Evolutionary conservation across 2,113 vertebrate genomes (phyloP).

Genomic region (Erythrocercus mccallii): DNA sequence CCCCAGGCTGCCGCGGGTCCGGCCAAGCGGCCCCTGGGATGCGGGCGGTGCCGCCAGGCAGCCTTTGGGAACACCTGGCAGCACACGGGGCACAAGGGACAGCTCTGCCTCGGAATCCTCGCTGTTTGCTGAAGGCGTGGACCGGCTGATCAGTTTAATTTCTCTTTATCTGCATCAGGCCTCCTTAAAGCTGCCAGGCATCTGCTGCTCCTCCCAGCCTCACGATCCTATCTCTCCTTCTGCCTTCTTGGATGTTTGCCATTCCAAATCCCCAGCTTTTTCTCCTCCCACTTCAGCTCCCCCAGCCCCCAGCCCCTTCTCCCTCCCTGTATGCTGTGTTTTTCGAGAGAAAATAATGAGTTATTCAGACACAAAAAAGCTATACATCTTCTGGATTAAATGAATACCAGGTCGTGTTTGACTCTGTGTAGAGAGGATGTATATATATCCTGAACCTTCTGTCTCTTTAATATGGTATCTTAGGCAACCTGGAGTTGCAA

Average conservation of each 20-base stretch:
- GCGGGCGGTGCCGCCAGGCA: no score
- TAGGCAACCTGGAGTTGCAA: slow-evolving; percentile 12
- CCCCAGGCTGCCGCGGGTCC: neutral
- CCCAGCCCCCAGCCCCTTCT: neutral
- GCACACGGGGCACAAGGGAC: fast-evolving
- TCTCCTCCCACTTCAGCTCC: neutral
- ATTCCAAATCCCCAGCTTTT: neutral
- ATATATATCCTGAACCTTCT: neutral
- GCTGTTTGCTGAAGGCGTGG: neutral
- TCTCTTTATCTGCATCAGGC: neutral
- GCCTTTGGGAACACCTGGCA: neutral
- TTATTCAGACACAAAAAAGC: neutral
- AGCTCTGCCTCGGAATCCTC: neutral
- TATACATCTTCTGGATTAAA: neutral
- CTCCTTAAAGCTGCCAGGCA: neutral
- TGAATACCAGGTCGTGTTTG: neutral
- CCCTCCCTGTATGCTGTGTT: neutral
- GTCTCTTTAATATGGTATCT: neutral
- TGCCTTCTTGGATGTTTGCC: neutral
- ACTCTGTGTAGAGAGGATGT: neutral
- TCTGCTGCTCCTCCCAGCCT: neutral
- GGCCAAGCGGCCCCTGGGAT: no score
- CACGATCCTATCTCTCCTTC: neutral
- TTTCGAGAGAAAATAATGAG: neutral
- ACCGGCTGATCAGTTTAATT: neutral